Conservation (phyloP, 2,888 invertebrate genomes). For the Octodonta nipae region DNA sequence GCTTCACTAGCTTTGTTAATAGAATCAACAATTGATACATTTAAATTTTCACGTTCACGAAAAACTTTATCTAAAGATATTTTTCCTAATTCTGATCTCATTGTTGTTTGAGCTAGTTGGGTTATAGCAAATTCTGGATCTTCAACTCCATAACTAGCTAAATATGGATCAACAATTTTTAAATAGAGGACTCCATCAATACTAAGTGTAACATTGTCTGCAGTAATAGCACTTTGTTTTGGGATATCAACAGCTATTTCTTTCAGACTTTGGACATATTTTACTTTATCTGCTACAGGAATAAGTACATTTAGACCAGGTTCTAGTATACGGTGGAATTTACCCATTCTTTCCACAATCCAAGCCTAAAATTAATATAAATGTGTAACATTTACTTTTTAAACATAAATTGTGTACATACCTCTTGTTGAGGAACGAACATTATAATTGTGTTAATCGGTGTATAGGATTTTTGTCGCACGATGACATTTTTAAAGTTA, state of each 20-base stretch:
- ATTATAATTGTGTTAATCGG: constrained; percentile 85
- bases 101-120: constrained; percentile 97
- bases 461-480: constrained; percentile 35
- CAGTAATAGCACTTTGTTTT: constrained; percentile 93
- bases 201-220: constrained; percentile 90
- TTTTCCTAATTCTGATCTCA: constrained; percentile 89
- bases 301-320: constrained; percentile 88
- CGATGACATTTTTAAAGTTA: too few relatives aligned
- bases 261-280: constrained; percentile 95
- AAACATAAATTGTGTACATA: constrained; percentile 29
- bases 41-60: constrained; percentile 87
- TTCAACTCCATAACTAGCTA: constrained; percentile 93
- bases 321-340: constrained; percentile 81
- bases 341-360: constrained; percentile 97
- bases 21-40: constrained; percentile 85
- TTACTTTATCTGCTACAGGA: constrained; percentile 83
- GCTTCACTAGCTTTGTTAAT: constrained; percentile 97
- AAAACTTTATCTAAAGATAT: constrained; percentile 94
- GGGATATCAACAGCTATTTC: constrained; percentile 99
- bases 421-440: constrained; percentile 99
- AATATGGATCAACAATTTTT: constrained; percentile 82
- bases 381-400: constrained; percentile 1
- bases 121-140: constrained; percentile 99
- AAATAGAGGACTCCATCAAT: constrained; percentile 96
- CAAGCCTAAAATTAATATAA: constrained; percentile 56